Evolutionary conservation across 2,888 invertebrate genomes (phyloP).

Genomic region (Glyphotaelius pellucidus): DNA sequence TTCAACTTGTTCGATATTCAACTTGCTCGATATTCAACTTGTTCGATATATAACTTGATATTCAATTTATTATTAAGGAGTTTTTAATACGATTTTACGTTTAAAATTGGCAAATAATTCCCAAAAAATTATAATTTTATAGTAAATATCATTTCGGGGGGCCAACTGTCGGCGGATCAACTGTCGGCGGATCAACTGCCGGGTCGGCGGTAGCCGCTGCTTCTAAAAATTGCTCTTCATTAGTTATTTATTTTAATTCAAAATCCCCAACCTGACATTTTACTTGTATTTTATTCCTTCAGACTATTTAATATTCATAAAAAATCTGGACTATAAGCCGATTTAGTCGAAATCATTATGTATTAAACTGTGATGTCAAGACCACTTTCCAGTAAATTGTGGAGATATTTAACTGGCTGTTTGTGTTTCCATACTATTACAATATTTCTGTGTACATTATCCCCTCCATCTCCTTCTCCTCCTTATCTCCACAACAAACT

Average conservation of each 20-base stretch:
- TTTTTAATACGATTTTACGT: too few species aligned
- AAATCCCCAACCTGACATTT: not conserved
- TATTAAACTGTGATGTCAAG: conserved; percentile 63
- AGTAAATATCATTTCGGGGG: too few species aligned
- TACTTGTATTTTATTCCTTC: not conserved
- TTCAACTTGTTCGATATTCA: too few species aligned
- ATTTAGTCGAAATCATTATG: conserved; percentile 39
- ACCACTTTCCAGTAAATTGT: conserved; percentile 53
- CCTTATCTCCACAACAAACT: conserved; percentile 33
- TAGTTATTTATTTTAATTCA: too few species aligned
- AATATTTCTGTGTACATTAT: conserved; percentile 5
- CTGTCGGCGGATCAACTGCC: too few species aligned
- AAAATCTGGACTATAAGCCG: not conserved
- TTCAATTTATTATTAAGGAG: too few species aligned
- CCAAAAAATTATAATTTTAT: too few species aligned
- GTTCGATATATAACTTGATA: too few species aligned
- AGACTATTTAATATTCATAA: not conserved
- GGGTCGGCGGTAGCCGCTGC: not conserved
- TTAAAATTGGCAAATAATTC: too few species aligned
- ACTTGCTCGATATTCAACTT: too few species aligned
- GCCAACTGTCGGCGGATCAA: too few species aligned
- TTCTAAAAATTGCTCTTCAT: not conserved
- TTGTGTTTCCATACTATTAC: not conserved
- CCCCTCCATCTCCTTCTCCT: not conserved
- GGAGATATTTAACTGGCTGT: conserved; percentile 35